Conservation (phyloP, 2,797 vertebrate genomes). For the Clamator glandarius region DNA sequence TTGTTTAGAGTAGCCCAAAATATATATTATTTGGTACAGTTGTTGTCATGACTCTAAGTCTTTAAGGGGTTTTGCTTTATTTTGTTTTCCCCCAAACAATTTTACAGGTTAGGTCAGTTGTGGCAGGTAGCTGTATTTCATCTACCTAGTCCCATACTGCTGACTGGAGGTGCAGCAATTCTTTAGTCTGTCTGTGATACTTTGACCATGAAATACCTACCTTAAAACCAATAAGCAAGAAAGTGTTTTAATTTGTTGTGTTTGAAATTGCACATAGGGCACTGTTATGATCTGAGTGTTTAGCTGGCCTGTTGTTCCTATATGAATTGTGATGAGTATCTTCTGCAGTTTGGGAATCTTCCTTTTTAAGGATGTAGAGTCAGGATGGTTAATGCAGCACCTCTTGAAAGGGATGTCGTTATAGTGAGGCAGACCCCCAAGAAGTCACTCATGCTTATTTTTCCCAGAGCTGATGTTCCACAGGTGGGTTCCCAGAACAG, state of each 20-base stretch:
- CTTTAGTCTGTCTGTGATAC: not conserved
- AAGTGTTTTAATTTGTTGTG: not conserved
- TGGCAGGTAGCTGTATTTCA: not conserved
- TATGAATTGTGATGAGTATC: not conserved
- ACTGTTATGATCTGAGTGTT: not conserved
- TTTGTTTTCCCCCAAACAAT: not conserved
- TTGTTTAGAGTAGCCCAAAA: not conserved
- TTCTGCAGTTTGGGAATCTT: not conserved
- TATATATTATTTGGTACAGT: not conserved
- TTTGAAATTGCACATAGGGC: not conserved
- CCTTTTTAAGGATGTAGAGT: not conserved
- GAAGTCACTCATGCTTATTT: not conserved
- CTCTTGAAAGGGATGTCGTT: accelerated
- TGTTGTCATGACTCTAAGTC: not conserved
- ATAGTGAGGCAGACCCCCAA: not conserved
- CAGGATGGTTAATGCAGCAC: not conserved
- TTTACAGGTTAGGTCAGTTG: not conserved
- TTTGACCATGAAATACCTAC: not conserved
- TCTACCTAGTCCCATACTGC: not conserved
- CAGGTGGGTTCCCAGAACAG: not conserved
- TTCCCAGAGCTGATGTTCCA: not conserved
- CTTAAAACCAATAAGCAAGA: not conserved
- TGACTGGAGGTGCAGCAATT: not conserved
- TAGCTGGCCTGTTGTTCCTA: not conserved
- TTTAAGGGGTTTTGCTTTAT: not conserved